Evolutionary conservation across 2,888 invertebrate genomes (phyloP).

Genomic region (Dione vanillae): DNA sequence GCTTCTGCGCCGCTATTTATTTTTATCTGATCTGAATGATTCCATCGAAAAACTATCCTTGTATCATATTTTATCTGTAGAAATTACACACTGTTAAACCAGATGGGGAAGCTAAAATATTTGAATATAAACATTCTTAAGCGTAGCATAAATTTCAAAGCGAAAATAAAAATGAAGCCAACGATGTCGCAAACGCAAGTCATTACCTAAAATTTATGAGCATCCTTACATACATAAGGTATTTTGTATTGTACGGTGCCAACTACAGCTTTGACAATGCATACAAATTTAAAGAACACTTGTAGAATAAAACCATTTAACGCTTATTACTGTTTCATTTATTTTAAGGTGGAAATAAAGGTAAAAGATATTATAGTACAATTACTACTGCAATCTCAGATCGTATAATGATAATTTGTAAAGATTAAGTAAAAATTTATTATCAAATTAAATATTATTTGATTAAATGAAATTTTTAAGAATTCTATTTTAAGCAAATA

Average conservation of each 20-base stretch:
- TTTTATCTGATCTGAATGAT: too few relatives aligned
- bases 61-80: too few relatives aligned
- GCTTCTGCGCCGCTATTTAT: too few relatives aligned
- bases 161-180: conserved; percentile 25
- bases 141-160: conserved; percentile 6
- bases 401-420: too few relatives aligned
- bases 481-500: too few relatives aligned
- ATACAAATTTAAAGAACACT: conserved; percentile 24
- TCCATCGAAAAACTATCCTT: too few relatives aligned
- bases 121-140: background rate
- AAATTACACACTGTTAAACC: background rate
- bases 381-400: too few relatives aligned
- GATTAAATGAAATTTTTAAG: too few relatives aligned
- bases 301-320: background rate
- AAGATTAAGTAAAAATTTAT: too few relatives aligned
- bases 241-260: conserved; percentile 29
- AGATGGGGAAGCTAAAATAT: background rate
- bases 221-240: conserved; percentile 21
- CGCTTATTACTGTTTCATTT: background rate
- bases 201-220: conserved; percentile 35
- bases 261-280: conserved; percentile 22
- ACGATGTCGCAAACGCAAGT: conserved; percentile 26
- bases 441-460: too few relatives aligned
- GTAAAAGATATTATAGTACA: too few relatives aligned
- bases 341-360: background rate